Percentiles rank a stretch among this genome's conserved stretches.
Evolutionary conservation across 2,797 vertebrate species (phyloP).

Genomic region (Microchirus variegatus): DNA sequence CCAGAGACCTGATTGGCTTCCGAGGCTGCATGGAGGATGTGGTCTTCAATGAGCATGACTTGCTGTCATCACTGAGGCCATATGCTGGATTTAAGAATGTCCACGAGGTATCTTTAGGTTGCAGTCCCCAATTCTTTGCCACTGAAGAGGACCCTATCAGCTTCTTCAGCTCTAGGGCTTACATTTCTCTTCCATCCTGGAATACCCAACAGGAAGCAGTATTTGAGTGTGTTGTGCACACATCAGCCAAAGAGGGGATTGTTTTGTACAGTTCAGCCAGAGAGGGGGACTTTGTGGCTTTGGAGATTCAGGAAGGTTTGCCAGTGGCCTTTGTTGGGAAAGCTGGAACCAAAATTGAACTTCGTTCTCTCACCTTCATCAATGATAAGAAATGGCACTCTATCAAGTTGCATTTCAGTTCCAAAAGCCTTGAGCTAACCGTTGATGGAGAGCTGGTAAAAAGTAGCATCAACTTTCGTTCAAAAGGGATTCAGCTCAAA

Average conservation of each 20-base stretch:
- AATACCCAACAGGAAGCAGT: constrained; percentile 68
- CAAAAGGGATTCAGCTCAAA: constrained; percentile 77
- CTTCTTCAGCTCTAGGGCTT: constrained; percentile 94
- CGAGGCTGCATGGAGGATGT: constrained; percentile 88
- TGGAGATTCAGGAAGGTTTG: constrained; percentile 88
- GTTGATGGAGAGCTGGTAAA: constrained; percentile 84
- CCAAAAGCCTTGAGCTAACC: constrained; percentile 82
- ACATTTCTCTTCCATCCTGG: constrained; percentile 85
- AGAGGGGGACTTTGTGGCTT: constrained; percentile 84
- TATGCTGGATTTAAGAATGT: constrained; percentile 86
- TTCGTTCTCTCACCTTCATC: constrained; percentile 80
- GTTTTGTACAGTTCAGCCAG: constrained; percentile 87
- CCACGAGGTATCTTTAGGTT: constrained; percentile 89
- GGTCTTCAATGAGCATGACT: constrained; percentile 85
- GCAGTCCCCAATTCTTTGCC: constrained; percentile 91
- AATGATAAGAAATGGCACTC: constrained; percentile 87
- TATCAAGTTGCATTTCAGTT: constrained; percentile 81
- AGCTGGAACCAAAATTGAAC: constrained; percentile 75
- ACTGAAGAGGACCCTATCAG: constrained; percentile 87
- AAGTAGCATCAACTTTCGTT: constrained; percentile 71
- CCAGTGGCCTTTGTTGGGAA: constrained; percentile 82
- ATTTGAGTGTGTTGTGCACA: constrained; percentile 85
- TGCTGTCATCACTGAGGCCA: constrained; percentile 86
- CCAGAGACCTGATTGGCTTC: constrained; percentile 74
- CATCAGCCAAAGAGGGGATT: constrained; percentile 83